Evolutionary conservation across 2,113 vertebrate genomes (phyloP).

Genomic region (Hyperoodon ampullatus): DNA sequence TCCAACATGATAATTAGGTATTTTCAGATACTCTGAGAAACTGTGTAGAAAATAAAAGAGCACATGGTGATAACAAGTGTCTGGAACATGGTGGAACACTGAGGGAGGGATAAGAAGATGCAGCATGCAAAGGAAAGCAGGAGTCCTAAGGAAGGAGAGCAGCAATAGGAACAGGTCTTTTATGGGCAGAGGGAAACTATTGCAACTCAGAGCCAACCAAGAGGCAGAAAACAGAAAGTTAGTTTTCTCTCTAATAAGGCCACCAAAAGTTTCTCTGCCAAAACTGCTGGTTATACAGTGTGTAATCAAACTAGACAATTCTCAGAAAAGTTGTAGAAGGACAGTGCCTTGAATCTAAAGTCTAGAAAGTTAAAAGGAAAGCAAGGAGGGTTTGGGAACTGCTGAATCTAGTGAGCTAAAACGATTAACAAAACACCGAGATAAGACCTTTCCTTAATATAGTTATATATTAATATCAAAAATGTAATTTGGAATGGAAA

Average conservation of each 20-base stretch:
- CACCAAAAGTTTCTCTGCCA: background rate
- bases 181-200: background rate
- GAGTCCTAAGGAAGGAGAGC: accelerated
- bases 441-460: background rate
- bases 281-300: background rate
- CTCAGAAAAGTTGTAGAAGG: background rate
- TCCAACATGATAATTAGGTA: background rate
- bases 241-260: background rate
- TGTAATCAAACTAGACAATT: background rate
- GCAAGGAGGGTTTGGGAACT: background rate
- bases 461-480: background rate
- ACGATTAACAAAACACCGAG: background rate
- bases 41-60: background rate
- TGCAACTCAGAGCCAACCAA: background rate
- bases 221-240: background rate
- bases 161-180: background rate
- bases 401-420: background rate
- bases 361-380: slow-evolving; percentile 3
- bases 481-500: slow-evolving; percentile 20
- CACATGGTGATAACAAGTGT: background rate
- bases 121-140: background rate
- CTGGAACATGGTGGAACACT: background rate
- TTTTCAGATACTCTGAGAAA: background rate
- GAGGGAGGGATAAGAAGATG: background rate
- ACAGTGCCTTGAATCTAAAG: background rate